These are phyloP conservation scores for Acropora yongei DNA, from an alignment of 64 coral and sea anemone genomes.

Conservation along the genomic window DNA sequence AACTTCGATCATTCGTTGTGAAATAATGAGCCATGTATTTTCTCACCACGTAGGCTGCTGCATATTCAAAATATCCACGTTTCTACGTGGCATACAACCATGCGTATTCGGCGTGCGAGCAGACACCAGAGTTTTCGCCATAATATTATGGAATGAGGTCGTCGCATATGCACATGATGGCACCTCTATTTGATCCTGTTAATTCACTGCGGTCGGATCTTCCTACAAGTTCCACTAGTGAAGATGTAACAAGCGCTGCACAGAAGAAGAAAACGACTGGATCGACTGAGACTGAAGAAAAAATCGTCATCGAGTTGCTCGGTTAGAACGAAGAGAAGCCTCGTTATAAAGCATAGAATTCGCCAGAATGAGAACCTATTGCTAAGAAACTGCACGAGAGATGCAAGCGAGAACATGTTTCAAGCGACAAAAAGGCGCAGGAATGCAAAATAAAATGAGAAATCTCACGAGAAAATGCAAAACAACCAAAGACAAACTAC, in stretches of 20 bases:
- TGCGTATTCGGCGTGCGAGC: too few relatives aligned
- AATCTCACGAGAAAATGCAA: constrained; percentile 12
- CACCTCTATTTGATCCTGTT: background rate
- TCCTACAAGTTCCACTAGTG: constrained; percentile 18
- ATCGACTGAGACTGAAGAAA: constrained; percentile 44
- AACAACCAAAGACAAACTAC: constrained; percentile 15
- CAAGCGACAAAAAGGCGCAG: constrained; percentile 13
- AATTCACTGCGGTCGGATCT: background rate
- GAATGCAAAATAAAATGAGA: constrained; percentile 33
- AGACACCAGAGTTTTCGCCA: too few relatives aligned
- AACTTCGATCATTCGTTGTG: too few relatives aligned
- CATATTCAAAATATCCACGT: too few relatives aligned
- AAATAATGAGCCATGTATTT: too few relatives aligned
- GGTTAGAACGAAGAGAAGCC: constrained; percentile 33
- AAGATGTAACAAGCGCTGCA: constrained; percentile 2
- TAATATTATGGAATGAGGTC: too few relatives aligned
- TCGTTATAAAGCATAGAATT: constrained; percentile 7
- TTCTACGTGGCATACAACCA: too few relatives aligned
- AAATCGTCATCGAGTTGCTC: constrained; percentile 32
- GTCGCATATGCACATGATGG: constrained; percentile 2
- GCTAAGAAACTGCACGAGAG: constrained; percentile 33
- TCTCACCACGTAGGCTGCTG: too few relatives aligned
- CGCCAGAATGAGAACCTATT: constrained; percentile 26
- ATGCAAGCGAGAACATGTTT: constrained; percentile 32
- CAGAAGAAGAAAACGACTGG: constrained; percentile 6